These are phyloP conservation scores for Spodoptera littoralis DNA, from an alignment of 2,888 invertebrate genomes.

Conservation along the genomic window DNA sequence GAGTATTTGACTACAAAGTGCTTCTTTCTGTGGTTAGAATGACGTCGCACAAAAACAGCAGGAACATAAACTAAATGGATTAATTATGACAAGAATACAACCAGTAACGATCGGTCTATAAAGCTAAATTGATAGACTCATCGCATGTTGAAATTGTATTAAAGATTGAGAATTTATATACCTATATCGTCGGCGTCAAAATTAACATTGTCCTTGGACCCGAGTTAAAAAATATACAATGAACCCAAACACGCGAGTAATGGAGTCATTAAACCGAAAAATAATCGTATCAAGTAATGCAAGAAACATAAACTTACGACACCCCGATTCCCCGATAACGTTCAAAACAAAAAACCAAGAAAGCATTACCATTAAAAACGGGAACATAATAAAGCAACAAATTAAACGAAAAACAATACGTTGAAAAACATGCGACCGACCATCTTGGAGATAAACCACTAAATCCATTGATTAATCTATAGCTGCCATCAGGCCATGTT, in stretches of 20 bases:
- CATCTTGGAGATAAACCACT: conserved; percentile 46
- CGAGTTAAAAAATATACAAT: no score
- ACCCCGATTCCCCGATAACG: conserved; percentile 40
- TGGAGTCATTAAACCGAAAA: conserved; percentile 32
- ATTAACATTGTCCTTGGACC: no score
- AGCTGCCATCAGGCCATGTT: conserved; percentile 50
- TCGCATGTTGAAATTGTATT: no score
- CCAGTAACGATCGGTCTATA: no score
- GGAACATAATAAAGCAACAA: conserved; percentile 57
- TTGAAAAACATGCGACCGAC: conserved; percentile 47
- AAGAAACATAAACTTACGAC: conserved; percentile 32
- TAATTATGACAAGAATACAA: not conserved
- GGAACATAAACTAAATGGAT: not conserved
- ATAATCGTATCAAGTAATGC: conserved; percentile 28
- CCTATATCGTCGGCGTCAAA: no score
- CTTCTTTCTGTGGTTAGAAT: conserved; percentile 26
- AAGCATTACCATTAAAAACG: conserved; percentile 51
- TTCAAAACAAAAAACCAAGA: conserved; percentile 22
- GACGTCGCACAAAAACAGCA: conserved; percentile 7
- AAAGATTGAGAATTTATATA: no score
- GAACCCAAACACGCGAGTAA: conserved; percentile 5
- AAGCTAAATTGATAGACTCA: no score
- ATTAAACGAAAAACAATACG: conserved; percentile 49
- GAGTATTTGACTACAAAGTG: conserved; percentile 26
- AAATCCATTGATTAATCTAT: conserved; percentile 59